Conservation (phyloP, 2,888 invertebrate species). For the Ectropis crepuscularia region DNA sequence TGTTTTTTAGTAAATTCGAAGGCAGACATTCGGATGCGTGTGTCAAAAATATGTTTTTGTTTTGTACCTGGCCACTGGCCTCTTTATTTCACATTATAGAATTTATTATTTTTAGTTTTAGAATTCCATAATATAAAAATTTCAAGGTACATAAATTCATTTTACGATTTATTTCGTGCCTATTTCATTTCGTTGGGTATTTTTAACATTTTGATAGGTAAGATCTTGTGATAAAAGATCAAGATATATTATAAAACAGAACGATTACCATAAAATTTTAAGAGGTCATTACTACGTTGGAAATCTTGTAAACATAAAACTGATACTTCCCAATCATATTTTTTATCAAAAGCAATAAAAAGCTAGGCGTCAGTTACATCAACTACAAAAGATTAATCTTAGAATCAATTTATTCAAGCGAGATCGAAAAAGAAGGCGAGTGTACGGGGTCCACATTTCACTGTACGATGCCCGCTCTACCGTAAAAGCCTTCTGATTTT, state of each 20-base stretch:
- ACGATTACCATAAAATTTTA: slow-evolving; percentile 28
- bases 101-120: background rate
- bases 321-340: slow-evolving; percentile 50
- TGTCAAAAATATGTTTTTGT: too few relatives aligned
- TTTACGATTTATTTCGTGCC: too few relatives aligned
- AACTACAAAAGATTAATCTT: slow-evolving; percentile 79
- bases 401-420: slow-evolving; percentile 83
- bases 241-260: slow-evolving; percentile 15
- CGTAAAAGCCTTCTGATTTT: slow-evolving; percentile 83
- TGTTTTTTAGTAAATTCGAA: too few relatives aligned
- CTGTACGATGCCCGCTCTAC: slow-evolving; percentile 81
- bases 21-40: too few relatives aligned
- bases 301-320: slow-evolving; percentile 45
- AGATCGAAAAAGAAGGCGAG: slow-evolving; percentile 78
- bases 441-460: slow-evolving; percentile 77
- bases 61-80: too few relatives aligned
- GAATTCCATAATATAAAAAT: background rate
- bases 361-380: slow-evolving; percentile 64
- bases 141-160: too few relatives aligned
- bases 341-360: slow-evolving; percentile 53
- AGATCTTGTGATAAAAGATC: slow-evolving; percentile 1
- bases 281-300: slow-evolving; percentile 25
- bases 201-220: background rate
- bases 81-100: too few relatives aligned
- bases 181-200: background rate